These are phyloP conservation scores for Pseudoatta argentina DNA, from an alignment of 1,140 invertebrate genomes.

Conservation along the genomic window DNA sequence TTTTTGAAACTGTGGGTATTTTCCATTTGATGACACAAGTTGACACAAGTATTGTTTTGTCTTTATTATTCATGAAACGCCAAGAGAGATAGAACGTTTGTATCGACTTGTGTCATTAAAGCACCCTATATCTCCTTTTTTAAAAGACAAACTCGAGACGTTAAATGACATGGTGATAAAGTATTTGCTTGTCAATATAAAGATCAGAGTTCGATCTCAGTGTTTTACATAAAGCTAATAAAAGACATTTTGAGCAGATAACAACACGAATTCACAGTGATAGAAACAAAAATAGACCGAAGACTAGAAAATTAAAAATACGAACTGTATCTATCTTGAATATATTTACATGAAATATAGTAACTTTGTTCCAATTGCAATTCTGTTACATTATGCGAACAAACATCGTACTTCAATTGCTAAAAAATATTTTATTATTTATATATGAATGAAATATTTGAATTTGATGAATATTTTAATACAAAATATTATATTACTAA, in stretches of 20 bases:
- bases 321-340: neutral
- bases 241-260: neutral
- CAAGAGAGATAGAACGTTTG: too few species aligned
- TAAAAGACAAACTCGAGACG: neutral
- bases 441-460: neutral
- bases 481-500: too few species aligned
- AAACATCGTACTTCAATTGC: neutral
- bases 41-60: too few species aligned
- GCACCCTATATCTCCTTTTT: neutral
- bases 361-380: too few species aligned
- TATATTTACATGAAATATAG: neutral
- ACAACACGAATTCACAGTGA: neutral
- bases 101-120: too few species aligned
- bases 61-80: too few species aligned
- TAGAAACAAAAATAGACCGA: neutral
- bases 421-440: neutral
- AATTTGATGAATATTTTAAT: neutral
- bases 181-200: neutral
- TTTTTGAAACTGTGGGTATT: too few species aligned
- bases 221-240: neutral
- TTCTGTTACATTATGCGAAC: neutral
- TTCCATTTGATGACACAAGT: too few species aligned
- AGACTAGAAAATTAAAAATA: neutral
- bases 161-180: neutral
- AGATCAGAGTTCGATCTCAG: neutral